A percentile compares a stretch with the other conserved stretches of the same genome.
phyloP scores from a whole-genome alignment of 2,888 invertebrate species.

The Drosophila planitibia region DNA sequence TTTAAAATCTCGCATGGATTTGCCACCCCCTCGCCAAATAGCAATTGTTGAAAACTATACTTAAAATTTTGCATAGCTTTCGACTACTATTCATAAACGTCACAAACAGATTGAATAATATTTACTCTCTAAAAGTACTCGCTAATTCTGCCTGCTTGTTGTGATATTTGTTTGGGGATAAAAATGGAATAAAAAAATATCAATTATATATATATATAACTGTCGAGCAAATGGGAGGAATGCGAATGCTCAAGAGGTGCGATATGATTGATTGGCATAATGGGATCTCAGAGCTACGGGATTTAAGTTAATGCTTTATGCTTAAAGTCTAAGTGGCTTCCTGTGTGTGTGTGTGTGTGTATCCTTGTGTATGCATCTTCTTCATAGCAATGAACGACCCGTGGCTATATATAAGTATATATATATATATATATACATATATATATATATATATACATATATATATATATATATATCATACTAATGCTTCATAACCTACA shows the following conservation, averaged over 20 bases:
- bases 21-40: background rate
- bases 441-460: conserved; percentile 17
- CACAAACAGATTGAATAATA: conserved; percentile 33
- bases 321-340: conserved; percentile 38
- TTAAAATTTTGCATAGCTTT: conserved; percentile 16
- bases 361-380: conserved; percentile 1
- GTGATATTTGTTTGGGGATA: conserved; percentile 6
- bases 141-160: background rate
- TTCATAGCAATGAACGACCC: conserved; percentile 33
- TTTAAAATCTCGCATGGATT: conserved; percentile 1
- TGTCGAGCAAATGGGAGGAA: conserved; percentile 34
- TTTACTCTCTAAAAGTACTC: conserved; percentile 16
- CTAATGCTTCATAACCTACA: conserved; percentile 47
- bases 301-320: conserved; percentile 31
- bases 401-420: conserved; percentile 17
- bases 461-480: conserved; percentile 30
- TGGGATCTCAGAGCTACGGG: conserved; percentile 43
- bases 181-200: conserved; percentile 7
- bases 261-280: conserved; percentile 61
- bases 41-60: conserved; percentile 11
- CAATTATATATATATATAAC: conserved; percentile 3
- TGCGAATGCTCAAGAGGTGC: conserved; percentile 38
- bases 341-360: conserved; percentile 3
- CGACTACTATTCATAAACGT: conserved; percentile 5
- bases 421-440: conserved; percentile 14